A percentile compares a stretch with the other conserved stretches of the same genome.
phyloP scores from a whole-genome alignment of 2,113 vertebrate genomes.

The Elephas maximus region DNA sequence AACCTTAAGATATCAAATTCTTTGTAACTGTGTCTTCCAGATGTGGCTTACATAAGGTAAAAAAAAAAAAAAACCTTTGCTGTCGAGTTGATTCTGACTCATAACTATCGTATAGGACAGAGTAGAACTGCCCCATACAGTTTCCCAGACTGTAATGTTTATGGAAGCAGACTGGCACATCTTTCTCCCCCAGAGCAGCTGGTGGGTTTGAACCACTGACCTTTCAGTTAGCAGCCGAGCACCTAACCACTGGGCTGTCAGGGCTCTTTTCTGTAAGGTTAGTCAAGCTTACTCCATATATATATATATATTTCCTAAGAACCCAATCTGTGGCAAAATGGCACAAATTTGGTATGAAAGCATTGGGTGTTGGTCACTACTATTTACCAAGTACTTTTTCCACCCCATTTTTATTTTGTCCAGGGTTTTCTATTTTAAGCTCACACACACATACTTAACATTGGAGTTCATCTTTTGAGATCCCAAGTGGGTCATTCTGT shows the following conservation, averaged over 20 bases:
- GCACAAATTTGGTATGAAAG: not conserved
- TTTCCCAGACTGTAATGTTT: no score
- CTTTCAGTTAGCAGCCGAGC: no score
- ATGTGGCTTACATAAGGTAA: not conserved
- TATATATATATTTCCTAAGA: not conserved
- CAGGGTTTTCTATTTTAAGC: not conserved
- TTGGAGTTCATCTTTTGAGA: not conserved
- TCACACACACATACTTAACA: not conserved
- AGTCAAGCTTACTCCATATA: no score
- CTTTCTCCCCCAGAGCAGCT: no score
- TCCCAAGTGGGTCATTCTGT: not conserved
- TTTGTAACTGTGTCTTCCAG: not conserved
- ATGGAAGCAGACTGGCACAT: no score
- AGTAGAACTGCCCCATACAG: no score
- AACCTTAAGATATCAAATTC: not conserved
- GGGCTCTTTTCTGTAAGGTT: no score
- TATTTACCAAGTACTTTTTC: not conserved
- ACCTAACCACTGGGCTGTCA: no score
- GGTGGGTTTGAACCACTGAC: no score
- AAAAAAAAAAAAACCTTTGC: no score
- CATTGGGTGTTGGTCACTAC: not conserved
- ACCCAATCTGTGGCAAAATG: not conserved
- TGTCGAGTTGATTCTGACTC: no score
- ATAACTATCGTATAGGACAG: no score
- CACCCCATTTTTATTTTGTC: not conserved